phyloP scores from a whole-genome alignment of 53 echinoderm and acorn worm genomes.

The Holothuria leucospilota region DNA sequence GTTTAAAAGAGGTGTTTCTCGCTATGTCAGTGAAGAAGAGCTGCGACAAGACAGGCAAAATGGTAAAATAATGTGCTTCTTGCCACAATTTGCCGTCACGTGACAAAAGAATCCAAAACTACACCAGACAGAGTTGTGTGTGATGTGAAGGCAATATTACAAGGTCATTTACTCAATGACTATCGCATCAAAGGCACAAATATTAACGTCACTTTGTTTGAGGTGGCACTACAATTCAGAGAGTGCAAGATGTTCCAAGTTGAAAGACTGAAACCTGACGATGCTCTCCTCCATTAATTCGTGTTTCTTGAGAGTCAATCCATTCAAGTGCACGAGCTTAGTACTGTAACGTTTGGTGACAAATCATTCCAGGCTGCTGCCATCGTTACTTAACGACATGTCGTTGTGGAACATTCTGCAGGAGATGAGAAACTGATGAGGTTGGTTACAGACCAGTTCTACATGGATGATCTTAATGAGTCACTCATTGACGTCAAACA shows the following conservation, averaged over 20 bases:
- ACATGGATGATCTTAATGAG: conserved; percentile 53
- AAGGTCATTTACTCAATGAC: conserved; percentile 62
- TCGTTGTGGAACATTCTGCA: conserved; percentile 51
- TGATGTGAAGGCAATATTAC: conserved; percentile 60
- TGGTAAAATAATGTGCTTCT: conserved; percentile 57
- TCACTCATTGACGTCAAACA: conserved; percentile 60
- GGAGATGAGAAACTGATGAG: conserved; percentile 53
- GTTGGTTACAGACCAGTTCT: neutral
- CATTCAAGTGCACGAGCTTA: conserved; percentile 64
- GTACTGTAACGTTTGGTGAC: conserved; percentile 74
- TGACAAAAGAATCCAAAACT: conserved; percentile 63
- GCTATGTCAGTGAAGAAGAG: neutral
- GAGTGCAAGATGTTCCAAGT: conserved; percentile 80
- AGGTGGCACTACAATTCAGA: conserved; percentile 67
- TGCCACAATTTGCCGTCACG: conserved; percentile 78
- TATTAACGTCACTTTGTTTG: conserved; percentile 56
- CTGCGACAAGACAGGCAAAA: neutral
- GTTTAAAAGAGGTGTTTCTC: neutral
- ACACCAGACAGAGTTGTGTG: conserved; percentile 40
- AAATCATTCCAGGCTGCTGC: conserved; percentile 76
- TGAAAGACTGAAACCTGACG: conserved; percentile 60
- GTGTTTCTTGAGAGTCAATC: conserved; percentile 68
- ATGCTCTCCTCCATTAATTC: conserved; percentile 67
- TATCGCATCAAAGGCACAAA: conserved; percentile 58
- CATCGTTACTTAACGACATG: conserved; percentile 65